These are phyloP conservation scores for Origma solitaria DNA, from an alignment of 2,113 vertebrate genomes.

Conservation along the genomic window DNA sequence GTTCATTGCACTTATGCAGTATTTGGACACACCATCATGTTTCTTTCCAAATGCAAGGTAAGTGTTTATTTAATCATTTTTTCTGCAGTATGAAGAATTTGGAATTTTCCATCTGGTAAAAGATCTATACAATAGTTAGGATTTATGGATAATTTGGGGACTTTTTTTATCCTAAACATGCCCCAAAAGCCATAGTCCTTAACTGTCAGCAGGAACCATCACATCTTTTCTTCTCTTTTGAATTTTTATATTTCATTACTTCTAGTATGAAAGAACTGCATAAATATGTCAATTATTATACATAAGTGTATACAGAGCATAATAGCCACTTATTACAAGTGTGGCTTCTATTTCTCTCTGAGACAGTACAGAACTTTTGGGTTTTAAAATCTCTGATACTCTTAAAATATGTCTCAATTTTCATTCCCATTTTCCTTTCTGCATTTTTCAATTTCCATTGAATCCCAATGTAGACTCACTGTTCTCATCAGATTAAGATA, in stretches of 20 bases:
- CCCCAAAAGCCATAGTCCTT: not conserved
- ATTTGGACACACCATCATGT: not conserved
- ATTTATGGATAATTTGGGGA: not conserved
- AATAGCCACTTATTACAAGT: not conserved
- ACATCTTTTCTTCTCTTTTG: not conserved
- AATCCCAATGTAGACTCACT: not conserved
- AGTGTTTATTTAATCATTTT: not conserved
- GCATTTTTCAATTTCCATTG: not conserved
- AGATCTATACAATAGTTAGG: rapidly evolving
- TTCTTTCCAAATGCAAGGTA: not conserved
- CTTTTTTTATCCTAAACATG: not conserved
- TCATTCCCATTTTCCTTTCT: not conserved
- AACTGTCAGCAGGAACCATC: not conserved
- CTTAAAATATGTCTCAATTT: not conserved
- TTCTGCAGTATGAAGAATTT: not conserved
- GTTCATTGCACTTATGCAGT: not conserved
- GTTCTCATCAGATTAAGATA: not conserved
- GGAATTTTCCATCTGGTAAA: not conserved
- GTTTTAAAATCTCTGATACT: not conserved
- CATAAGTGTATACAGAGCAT: not conserved
- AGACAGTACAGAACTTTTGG: not conserved
- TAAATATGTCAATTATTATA: not conserved
- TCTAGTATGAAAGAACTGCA: not conserved
- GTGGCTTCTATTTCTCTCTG: not conserved
- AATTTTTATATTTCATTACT: not conserved